Percentiles rank a stretch among this genome's conserved stretches.
Conservation (phyloP, 2,888 invertebrate species). For the Agonopterix subpropinquella region DNA sequence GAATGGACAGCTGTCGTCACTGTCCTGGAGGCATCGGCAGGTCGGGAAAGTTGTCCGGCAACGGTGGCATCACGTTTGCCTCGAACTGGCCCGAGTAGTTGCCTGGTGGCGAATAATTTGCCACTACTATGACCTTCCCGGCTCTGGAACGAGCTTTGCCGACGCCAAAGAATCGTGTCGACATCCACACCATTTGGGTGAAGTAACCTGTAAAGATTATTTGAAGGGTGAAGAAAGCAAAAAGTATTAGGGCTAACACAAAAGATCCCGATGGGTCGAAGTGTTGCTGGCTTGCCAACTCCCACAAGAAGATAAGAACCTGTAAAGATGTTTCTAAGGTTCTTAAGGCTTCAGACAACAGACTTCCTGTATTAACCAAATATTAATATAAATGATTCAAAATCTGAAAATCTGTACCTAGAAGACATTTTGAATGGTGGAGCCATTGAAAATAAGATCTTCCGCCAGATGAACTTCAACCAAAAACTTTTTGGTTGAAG, state of each 20-base stretch:
- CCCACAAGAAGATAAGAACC: too few species aligned
- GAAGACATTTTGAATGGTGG: too few species aligned
- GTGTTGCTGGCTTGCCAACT: too few species aligned
- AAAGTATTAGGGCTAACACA: too few species aligned
- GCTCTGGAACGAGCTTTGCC: slow-evolving; percentile 87
- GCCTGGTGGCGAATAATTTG: slow-evolving; percentile 88
- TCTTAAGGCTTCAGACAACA: too few species aligned
- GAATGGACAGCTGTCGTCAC: slow-evolving; percentile 63
- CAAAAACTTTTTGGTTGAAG: too few species aligned
- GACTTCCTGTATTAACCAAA: not conserved
- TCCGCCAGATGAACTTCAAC: too few species aligned
- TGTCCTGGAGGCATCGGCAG: slow-evolving; percentile 48
- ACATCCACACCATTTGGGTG: slow-evolving; percentile 90
- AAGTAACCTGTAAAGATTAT: slow-evolving; percentile 82
- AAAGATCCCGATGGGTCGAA: too few species aligned
- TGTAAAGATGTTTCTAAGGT: too few species aligned
- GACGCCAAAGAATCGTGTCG: slow-evolving; percentile 84
- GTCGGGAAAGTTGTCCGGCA: slow-evolving; percentile 76
- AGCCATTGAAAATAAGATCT: too few species aligned
- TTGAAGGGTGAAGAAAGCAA: too few species aligned
- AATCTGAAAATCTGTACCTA: too few species aligned
- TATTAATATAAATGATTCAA: not conserved
- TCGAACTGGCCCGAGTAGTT: slow-evolving; percentile 85
- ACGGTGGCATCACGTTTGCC: slow-evolving; percentile 85
- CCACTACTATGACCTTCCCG: slow-evolving; percentile 88